Conservation (phyloP, 2,113 vertebrate genomes). For the Chaetodon auriga region DNA sequence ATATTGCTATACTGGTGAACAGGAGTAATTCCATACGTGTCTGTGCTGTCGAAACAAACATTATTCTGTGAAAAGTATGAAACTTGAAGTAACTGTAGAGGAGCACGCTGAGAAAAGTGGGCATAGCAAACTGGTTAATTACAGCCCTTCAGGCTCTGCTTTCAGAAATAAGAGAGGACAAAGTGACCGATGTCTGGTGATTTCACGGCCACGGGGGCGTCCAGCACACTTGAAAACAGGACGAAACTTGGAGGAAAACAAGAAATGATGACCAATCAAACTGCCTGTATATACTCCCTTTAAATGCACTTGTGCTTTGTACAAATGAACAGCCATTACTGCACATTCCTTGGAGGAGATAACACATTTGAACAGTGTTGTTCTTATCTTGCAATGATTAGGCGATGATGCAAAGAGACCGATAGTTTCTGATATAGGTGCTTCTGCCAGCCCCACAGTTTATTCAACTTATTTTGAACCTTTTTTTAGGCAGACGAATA, state of each 20-base stretch:
- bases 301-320: background rate
- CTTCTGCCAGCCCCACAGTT: background rate
- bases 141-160: background rate
- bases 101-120: background rate
- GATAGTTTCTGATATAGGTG: background rate
- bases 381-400: background rate
- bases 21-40: background rate
- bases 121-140: background rate
- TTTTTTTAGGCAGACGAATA: background rate
- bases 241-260: background rate
- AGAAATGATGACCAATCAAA: constrained; percentile 8
- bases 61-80: background rate
- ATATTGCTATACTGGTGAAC: background rate
- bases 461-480: background rate
- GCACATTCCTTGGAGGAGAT: background rate
- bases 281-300: background rate
- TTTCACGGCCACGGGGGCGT: background rate
- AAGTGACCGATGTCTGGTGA: background rate
- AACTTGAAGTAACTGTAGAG: background rate
- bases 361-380: background rate
- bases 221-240: background rate
- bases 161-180: background rate
- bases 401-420: background rate
- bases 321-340: background rate
- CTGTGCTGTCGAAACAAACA: background rate